These are phyloP conservation scores for Nyctibius grandis DNA, from an alignment of 2,797 vertebrate genomes.

Conservation along the genomic window DNA sequence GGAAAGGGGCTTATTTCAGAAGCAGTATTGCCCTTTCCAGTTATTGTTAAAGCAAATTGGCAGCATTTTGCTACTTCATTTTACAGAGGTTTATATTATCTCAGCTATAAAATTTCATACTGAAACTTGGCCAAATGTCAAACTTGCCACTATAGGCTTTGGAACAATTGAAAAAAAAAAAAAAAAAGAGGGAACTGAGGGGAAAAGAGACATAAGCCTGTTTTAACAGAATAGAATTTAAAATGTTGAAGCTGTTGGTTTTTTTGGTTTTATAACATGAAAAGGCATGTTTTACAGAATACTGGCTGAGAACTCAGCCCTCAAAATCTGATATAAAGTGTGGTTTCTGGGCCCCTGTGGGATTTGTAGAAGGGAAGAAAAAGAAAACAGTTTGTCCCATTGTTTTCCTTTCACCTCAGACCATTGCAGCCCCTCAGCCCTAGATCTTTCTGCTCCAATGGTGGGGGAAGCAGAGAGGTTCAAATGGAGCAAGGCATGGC, in stretches of 20 bases:
- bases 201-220: neutral
- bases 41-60: conserved; percentile 23
- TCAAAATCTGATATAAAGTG: conserved; percentile 15
- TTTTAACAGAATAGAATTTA: neutral
- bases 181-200: neutral
- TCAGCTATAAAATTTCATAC: conserved; percentile 11
- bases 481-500: neutral
- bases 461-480: neutral
- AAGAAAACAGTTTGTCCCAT: neutral
- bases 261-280: neutral
- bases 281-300: neutral
- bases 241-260: neutral
- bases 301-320: neutral
- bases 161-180: neutral
- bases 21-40: neutral
- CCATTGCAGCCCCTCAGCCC: neutral
- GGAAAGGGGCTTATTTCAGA: neutral
- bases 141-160: neutral
- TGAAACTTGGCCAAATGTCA: neutral
- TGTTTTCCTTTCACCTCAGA: neutral
- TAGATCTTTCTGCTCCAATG: neutral
- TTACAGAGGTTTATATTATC: conserved; percentile 19
- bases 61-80: neutral
- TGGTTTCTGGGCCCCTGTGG: neutral
- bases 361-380: neutral